These are phyloP conservation scores for Pelobates fuscus DNA, from an alignment of 2,113 vertebrate species.

Conservation along the genomic window DNA sequence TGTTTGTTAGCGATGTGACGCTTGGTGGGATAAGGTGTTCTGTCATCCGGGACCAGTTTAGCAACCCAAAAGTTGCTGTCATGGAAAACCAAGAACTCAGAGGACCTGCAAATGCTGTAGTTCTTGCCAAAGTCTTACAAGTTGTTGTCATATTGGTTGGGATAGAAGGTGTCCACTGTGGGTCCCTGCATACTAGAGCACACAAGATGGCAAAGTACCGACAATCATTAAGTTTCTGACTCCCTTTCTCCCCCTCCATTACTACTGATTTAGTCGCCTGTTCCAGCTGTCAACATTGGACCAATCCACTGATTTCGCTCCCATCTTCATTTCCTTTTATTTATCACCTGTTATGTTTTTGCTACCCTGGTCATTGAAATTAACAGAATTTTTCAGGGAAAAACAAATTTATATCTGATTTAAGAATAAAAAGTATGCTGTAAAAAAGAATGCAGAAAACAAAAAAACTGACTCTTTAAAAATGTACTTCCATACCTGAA, in stretches of 20 bases:
- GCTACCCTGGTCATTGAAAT: conserved; percentile 46
- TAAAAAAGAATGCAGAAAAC: too few relatives aligned
- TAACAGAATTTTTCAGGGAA: conserved; percentile 40
- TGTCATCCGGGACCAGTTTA: conserved; percentile 65
- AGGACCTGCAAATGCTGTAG: conserved; percentile 61
- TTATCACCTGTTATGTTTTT: conserved; percentile 20
- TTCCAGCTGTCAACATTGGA: conserved; percentile 45
- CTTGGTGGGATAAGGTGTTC: conserved; percentile 66
- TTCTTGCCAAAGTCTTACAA: conserved; percentile 58
- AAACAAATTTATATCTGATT: conserved; percentile 52
- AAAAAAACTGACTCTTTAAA: too few relatives aligned
- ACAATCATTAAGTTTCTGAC: conserved; percentile 60
- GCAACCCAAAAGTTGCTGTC: conserved; percentile 54
- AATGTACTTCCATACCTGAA: conserved; percentile 73
- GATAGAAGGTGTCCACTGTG: conserved; percentile 64
- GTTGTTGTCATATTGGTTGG: conserved; percentile 66
- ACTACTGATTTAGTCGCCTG: neutral
- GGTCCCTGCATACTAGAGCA: conserved; percentile 64
- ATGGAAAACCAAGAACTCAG: conserved; percentile 65
- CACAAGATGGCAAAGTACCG: conserved; percentile 63
- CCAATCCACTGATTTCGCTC: conserved; percentile 20
- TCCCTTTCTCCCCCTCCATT: conserved; percentile 21
- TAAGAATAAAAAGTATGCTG: conserved; percentile 41
- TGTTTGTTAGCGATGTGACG: conserved; percentile 65
- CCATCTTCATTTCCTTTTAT: conserved; percentile 3